Conservation (phyloP, 2,888 invertebrate genomes). For the Onthophagus sagittarius region DNA sequence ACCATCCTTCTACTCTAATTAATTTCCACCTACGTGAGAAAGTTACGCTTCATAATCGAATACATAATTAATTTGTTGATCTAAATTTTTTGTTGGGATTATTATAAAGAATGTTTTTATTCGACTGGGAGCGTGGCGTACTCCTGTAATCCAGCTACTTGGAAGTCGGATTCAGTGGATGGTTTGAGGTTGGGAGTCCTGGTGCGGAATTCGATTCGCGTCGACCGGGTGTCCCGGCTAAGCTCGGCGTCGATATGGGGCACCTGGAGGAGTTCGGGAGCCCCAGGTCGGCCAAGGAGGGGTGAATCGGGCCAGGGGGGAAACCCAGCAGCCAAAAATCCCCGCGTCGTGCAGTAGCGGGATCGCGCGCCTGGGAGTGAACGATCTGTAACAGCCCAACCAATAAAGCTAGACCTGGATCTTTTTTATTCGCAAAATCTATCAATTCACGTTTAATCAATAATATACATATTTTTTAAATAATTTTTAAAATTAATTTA, state of each 20-base stretch:
- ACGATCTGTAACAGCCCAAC: conserved; percentile 81
- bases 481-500: no score
- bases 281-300: conserved; percentile 68
- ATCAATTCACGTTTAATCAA: no score
- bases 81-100: not conserved
- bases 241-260: no score
- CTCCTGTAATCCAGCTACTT: conserved; percentile 98
- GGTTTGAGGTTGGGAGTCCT: conserved; percentile 66
- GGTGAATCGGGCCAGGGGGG: conserved; percentile 98
- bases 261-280: no score
- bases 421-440: no score
- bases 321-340: conserved; percentile 99
- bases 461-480: no score
- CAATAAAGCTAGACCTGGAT: conserved; percentile 72
- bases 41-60: no score
- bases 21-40: no score
- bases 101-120: not conserved
- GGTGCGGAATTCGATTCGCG: conserved; percentile 52
- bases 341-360: conserved; percentile 98
- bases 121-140: conserved; percentile 89
- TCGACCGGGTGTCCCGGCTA: conserved; percentile 52
- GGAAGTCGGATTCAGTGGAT: conserved; percentile 85
- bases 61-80: no score
- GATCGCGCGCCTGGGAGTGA: conserved; percentile 97
- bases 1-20: no score